Evolutionary conservation across 2,888 invertebrate genomes (phyloP).

Genomic region (Serrognathus titanus): DNA sequence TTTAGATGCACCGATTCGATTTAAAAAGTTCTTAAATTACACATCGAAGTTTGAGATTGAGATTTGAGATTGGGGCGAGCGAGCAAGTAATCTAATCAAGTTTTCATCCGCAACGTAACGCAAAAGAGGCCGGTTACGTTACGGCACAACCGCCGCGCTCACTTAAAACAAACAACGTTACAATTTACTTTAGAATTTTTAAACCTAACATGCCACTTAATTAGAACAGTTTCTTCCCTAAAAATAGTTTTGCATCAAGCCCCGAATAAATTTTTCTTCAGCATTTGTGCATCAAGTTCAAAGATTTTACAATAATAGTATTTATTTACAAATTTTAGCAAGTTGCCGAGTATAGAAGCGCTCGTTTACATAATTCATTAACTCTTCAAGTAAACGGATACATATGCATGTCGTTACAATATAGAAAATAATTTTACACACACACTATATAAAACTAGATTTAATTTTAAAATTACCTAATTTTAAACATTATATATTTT

Average conservation of each 20-base stretch:
- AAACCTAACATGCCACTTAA: no score
- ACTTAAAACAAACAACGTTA: no score
- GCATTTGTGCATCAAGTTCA: background rate
- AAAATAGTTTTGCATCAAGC: background rate
- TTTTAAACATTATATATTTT: background rate
- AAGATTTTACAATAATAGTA: background rate
- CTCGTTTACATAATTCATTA: background rate
- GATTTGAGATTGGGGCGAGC: no score
- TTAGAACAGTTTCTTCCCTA: no score
- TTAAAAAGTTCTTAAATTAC: no score
- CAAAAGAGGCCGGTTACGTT: no score
- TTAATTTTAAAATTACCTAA: constrained; percentile 5
- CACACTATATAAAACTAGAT: constrained; percentile 8
- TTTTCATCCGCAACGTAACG: no score
- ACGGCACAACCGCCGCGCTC: no score
- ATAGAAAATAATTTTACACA: constrained; percentile 4
- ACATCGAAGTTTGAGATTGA: no score
- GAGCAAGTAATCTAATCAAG: no score
- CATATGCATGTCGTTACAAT: background rate
- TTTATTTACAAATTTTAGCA: background rate
- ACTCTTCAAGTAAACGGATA: background rate
- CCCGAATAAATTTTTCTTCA: background rate
- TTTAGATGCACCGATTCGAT: no score
- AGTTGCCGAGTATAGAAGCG: background rate
- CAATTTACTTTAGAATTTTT: no score